A percentile compares a stretch with the other conserved stretches of the same genome.
Evolutionary conservation across 2,113 vertebrate genomes (phyloP).

Genomic region (human): DNA sequence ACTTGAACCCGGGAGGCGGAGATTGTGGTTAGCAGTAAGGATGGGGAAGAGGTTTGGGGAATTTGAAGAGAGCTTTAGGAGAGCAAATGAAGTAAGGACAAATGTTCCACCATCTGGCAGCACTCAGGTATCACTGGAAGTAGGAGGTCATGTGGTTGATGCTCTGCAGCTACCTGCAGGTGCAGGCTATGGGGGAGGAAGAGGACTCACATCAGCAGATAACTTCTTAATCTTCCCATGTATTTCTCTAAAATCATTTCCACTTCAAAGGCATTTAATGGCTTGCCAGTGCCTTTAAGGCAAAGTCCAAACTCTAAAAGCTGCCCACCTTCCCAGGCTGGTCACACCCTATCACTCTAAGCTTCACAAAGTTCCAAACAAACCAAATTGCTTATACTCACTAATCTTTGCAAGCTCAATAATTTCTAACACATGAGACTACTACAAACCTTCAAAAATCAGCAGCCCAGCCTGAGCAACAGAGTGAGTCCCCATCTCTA

Average conservation of each 20-base stretch:
- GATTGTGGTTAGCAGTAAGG: too few species aligned
- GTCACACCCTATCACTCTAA: background rate
- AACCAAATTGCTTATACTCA: background rate
- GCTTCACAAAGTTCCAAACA: background rate
- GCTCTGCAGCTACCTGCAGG: background rate
- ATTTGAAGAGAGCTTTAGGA: background rate
- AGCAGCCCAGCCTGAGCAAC: background rate
- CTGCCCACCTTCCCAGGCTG: background rate
- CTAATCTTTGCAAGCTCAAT: background rate
- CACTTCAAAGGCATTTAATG: background rate
- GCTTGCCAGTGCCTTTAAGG: background rate
- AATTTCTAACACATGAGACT: background rate
- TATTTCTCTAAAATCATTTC: background rate
- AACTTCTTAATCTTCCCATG: background rate
- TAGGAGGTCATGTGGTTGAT: background rate
- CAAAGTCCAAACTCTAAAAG: background rate
- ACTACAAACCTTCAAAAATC: background rate
- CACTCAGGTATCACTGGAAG: background rate
- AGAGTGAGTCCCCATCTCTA: too few species aligned
- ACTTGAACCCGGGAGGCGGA: too few species aligned
- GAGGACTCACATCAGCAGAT: background rate
- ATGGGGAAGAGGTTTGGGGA: background rate
- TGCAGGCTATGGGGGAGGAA: fast-evolving
- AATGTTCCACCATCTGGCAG: too few species aligned
- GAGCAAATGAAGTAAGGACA: background rate